Evolutionary conservation across 2,888 invertebrate species (phyloP).

Genomic region (Nudaria mundana): DNA sequence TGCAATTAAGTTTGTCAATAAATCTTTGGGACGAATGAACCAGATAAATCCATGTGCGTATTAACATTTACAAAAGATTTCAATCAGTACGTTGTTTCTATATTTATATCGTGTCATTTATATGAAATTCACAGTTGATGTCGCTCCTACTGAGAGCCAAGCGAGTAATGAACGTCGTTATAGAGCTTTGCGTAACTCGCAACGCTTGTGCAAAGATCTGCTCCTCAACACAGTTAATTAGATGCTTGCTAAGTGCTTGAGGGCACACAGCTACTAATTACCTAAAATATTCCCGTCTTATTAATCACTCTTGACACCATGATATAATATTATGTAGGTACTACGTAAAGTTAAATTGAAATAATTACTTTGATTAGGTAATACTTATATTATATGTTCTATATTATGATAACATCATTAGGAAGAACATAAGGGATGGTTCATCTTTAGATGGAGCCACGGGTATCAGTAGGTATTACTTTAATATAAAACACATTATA

Average conservation of each 20-base stretch:
- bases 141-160: conserved; percentile 11
- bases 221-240: conserved; percentile 9
- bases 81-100: conserved; percentile 34
- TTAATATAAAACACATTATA: background rate
- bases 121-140: conserved; percentile 12
- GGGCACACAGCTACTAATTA: conserved; percentile 2
- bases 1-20: conserved; percentile 17
- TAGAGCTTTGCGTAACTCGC: background rate
- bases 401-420: too few relatives aligned
- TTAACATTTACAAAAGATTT: conserved; percentile 38
- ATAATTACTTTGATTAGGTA: too few relatives aligned
- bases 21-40: conserved; percentile 13
- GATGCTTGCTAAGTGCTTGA: conserved; percentile 1
- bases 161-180: conserved; percentile 14
- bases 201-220: conserved; percentile 8
- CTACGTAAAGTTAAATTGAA: too few relatives aligned
- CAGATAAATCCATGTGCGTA: conserved; percentile 23
- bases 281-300: conserved; percentile 1
- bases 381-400: too few relatives aligned
- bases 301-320: too few relatives aligned
- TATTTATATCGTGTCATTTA: conserved; percentile 37
- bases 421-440: too few relatives aligned
- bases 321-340: too few relatives aligned
- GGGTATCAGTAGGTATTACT: too few relatives aligned
- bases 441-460: too few relatives aligned